phyloP scores from a whole-genome alignment of 2,888 invertebrate species.

The Erpobdella octoculata region DNA sequence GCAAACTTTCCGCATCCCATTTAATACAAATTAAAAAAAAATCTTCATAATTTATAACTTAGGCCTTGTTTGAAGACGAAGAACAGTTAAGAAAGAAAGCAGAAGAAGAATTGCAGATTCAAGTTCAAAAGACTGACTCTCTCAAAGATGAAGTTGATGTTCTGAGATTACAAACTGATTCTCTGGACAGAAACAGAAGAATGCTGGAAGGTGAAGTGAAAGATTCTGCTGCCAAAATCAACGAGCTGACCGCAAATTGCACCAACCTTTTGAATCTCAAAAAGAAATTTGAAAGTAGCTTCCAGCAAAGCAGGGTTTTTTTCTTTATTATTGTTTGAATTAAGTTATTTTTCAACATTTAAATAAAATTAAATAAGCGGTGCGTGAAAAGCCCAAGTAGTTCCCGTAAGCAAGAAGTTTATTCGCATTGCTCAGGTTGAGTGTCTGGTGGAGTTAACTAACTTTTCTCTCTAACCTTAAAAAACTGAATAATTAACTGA shows the following conservation, averaged over 20 bases:
- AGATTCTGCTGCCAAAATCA: conserved; percentile 94
- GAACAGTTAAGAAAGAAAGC: conserved; percentile 94
- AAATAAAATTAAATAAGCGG: too few species aligned
- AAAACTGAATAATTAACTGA: too few species aligned
- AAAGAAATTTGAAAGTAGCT: conserved; percentile 97
- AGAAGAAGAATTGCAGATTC: conserved; percentile 91
- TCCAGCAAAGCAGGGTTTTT: conserved; percentile 85
- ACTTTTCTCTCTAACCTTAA: too few species aligned
- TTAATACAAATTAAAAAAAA: too few species aligned
- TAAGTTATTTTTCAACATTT: neutral
- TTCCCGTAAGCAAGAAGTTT: neutral
- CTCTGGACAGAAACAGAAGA: conserved; percentile 89
- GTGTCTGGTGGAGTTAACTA: too few species aligned
- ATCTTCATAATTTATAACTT: too few species aligned
- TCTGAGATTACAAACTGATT: conserved; percentile 84
- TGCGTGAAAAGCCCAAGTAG: too few species aligned
- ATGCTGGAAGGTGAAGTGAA: conserved; percentile 94
- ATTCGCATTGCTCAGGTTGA: neutral
- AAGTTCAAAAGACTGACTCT: conserved; percentile 91
- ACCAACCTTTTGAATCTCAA: conserved; percentile 89
- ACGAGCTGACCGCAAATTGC: conserved; percentile 87
- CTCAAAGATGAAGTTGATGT: conserved; percentile 97
- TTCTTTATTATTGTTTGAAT: neutral
- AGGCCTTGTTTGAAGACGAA: conserved; percentile 90
- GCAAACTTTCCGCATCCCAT: too few species aligned